A percentile compares a stretch with the other conserved stretches of the same genome.
Conservation (phyloP, 1,140 invertebrate species). For the Dreissena polymorpha region DNA sequence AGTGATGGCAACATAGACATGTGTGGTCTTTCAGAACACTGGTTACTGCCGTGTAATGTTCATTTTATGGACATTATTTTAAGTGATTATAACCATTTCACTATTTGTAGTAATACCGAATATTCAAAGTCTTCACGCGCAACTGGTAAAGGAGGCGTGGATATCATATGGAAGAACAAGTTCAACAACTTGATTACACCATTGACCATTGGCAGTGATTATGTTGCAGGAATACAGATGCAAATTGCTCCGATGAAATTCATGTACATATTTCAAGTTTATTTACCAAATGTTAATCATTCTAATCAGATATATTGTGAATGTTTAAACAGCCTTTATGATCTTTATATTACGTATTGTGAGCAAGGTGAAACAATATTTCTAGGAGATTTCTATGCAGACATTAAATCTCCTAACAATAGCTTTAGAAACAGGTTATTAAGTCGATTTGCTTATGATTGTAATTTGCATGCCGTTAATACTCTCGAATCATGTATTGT, state of each 20-base stretch:
- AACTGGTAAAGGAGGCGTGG: conserved; percentile 6
- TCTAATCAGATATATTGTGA: background rate
- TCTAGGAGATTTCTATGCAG: background rate
- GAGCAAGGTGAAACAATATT: background rate
- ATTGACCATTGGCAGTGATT: conserved; percentile 15
- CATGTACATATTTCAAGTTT: conserved; percentile 26
- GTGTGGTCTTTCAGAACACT: conserved; percentile 1
- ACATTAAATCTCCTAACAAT: background rate
- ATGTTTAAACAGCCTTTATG: conserved; percentile 4
- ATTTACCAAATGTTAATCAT: conserved; percentile 23
- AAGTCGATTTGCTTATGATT: background rate
- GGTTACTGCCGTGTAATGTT: background rate
- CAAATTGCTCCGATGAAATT: background rate
- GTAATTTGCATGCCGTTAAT: background rate
- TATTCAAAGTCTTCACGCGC: background rate
- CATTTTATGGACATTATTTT: background rate
- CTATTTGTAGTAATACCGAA: background rate
- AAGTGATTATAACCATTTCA: background rate
- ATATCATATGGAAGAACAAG: conserved; percentile 21
- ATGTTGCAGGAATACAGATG: conserved; percentile 18
- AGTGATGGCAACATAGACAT: conserved; percentile 1
- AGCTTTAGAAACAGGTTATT: background rate
- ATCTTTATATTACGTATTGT: conserved; percentile 13
- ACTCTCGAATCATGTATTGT: background rate
- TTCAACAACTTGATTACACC: background rate